These are phyloP conservation scores for Agelaius tricolor DNA, from an alignment of 2,113 vertebrate genomes.

Conservation along the genomic window DNA sequence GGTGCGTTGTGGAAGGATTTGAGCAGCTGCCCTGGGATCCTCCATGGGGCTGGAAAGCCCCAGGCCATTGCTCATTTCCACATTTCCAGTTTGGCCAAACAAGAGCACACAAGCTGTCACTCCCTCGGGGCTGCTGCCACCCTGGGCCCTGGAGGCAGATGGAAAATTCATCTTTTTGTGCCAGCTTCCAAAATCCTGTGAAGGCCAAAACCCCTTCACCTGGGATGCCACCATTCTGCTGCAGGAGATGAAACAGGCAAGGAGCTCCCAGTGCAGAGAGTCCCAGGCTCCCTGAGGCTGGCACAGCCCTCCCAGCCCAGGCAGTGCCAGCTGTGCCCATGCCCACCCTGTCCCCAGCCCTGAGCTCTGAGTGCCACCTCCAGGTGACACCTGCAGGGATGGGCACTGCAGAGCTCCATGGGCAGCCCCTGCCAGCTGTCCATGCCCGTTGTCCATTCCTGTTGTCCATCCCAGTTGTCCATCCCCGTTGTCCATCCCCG, in stretches of 20 bases:
- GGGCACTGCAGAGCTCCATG: background rate
- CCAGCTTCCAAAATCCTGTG: background rate
- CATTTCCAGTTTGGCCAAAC: background rate
- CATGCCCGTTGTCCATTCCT: background rate
- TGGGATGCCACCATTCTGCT: fast-evolving
- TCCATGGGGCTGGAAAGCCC: fast-evolving
- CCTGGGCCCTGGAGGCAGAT: background rate
- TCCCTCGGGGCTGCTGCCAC: background rate
- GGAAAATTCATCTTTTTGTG: background rate
- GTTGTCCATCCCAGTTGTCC: background rate
- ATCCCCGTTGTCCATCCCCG: too few species aligned
- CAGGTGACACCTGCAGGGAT: background rate
- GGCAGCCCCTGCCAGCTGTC: background rate
- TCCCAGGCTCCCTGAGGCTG: background rate
- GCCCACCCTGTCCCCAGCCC: background rate
- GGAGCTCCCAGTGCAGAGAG: background rate
- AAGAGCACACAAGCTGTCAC: background rate
- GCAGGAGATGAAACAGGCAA: background rate
- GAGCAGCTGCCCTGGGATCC: background rate
- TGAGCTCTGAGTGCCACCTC: background rate
- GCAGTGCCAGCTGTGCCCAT: fast-evolving
- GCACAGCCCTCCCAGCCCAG: background rate
- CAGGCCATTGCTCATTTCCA: background rate
- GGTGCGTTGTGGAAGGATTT: fast-evolving
- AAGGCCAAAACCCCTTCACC: background rate